Evolutionary conservation across 2,888 invertebrate species (phyloP), one percentile per base, ranked within the genome.

Genomic region (Pemphredon lugubris): DNA sequence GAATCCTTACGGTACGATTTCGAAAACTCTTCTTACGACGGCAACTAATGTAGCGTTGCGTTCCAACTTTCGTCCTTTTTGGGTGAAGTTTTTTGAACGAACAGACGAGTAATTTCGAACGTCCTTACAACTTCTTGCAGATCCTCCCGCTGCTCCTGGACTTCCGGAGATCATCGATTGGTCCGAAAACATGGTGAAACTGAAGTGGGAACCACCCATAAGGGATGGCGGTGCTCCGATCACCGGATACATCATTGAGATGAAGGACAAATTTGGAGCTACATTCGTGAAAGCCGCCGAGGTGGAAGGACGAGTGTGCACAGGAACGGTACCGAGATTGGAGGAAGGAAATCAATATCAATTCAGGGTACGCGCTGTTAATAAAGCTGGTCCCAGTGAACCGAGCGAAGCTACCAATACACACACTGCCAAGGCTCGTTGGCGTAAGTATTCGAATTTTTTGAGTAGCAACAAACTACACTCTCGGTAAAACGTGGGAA

Each of bases 281-380:
- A 93, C 93, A 80, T 97, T 96, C 90, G 94, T 95, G 26, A 97
- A 97, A 91, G 96, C 95, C 14, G 94, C 93, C 0, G 97, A 97
- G 90, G 93, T 96, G 47, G 93, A 94, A 75, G 97, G 97, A 58
- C 95, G 96, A 68, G 91, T 94, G 60, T 96, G 96, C 88, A 94
- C 95, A 83, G 98, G 97, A 23, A 94, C 95, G 6, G 97, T 99
- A 0, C 95, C 95, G 0, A 95, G 95, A 90, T 91, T 98, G 83
- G 96, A 97, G 86, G 97, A 97, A 90, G 97, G 97, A 16, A 97
- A 97, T 90, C 97, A 97, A 86, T 98, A 98, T 89, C 97, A 98
- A 90, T 98, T 98, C 93, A 92, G 97, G 32, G 93, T 98, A 1
- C 92, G 96, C n/a, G 99, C 99, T 16, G 91, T 98, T 11, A 99